Evolutionary conservation across 2,797 vertebrate genomes (phyloP).

Genomic region (Poeciliopsis paucimaculata): DNA sequence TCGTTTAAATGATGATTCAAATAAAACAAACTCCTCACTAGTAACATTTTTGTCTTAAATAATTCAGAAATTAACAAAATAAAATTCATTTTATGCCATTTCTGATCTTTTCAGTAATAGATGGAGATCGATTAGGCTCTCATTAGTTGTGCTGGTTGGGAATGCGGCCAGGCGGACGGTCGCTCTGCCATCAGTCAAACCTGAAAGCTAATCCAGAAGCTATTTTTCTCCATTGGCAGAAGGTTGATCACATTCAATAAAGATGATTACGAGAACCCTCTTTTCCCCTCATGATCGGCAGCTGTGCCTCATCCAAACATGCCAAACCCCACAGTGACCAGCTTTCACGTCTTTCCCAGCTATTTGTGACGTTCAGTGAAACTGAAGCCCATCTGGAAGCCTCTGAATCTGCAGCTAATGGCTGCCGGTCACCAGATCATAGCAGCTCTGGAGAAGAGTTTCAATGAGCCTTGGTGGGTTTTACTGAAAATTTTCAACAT

Average conservation of each 20-base stretch:
- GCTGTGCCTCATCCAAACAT: conserved; percentile 35
- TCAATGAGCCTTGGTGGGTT: background rate
- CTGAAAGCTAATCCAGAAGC: background rate
- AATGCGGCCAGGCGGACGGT: background rate
- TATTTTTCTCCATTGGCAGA: conserved; percentile 1
- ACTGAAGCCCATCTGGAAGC: conserved; percentile 26
- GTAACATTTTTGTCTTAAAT: background rate
- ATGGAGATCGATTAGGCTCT: no score
- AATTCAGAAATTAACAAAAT: background rate
- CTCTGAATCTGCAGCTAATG: conserved; percentile 3
- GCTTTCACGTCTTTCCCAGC: conserved; percentile 39
- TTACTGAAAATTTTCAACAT: conserved; percentile 11
- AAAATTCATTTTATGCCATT: background rate
- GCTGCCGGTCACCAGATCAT: conserved; percentile 8
- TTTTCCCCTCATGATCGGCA: conserved; percentile 32
- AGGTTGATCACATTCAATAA: conserved; percentile 9
- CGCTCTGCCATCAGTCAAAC: background rate
- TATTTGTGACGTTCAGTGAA: conserved; percentile 14
- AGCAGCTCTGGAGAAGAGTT: conserved; percentile 14
- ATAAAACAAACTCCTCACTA: background rate
- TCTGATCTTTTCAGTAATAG: background rate
- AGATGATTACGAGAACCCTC: conserved; percentile 35
- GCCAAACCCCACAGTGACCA: conserved; percentile 42
- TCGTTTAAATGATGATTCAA: background rate
- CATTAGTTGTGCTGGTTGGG: background rate